A percentile compares a stretch with the other conserved stretches of the same genome.
These are phyloP conservation scores for Chelmon rostratus DNA, from an alignment of 2,797 vertebrate species.

Conservation along the genomic window DNA sequence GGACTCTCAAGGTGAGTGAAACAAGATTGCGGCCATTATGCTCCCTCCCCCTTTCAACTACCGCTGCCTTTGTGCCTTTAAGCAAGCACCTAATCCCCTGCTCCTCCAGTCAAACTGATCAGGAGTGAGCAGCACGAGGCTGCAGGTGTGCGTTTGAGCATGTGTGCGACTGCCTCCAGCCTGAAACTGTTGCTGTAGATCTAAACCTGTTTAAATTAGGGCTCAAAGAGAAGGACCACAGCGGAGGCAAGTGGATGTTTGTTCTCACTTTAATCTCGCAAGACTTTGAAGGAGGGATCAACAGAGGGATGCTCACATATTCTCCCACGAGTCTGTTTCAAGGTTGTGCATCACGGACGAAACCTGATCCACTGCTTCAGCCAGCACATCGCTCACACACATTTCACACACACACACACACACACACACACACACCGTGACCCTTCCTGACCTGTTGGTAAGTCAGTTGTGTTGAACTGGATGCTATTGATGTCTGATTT, in stretches of 20 bases:
- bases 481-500: constrained; percentile 32
- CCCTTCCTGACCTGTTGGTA: constrained; percentile 28
- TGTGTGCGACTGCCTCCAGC: constrained; percentile 1
- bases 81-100: constrained; percentile 43
- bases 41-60: constrained; percentile 24
- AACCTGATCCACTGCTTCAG: constrained; percentile 8
- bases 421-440: no score
- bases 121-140: not conserved
- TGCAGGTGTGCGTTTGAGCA: not conserved
- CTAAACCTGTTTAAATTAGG: constrained; percentile 21
- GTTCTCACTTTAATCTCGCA: constrained; percentile 22
- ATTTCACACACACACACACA: no score
- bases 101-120: constrained; percentile 16
- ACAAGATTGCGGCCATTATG: constrained; percentile 7
- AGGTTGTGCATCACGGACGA: constrained; percentile 39
- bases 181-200: not conserved
- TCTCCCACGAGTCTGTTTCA: constrained; percentile 31
- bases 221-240: not conserved
- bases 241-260: constrained; percentile 39
- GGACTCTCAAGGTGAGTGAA: constrained; percentile 23
- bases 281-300: constrained; percentile 37
- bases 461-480: constrained; percentile 4
- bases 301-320: not conserved
- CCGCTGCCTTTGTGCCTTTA: constrained; percentile 53
- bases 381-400: not conserved